A percentile compares a stretch with the other conserved stretches of the same genome.
These are phyloP conservation scores for Willowsia nigromaculata DNA, from an alignment of 2,888 invertebrate species.

Conservation along the genomic window DNA sequence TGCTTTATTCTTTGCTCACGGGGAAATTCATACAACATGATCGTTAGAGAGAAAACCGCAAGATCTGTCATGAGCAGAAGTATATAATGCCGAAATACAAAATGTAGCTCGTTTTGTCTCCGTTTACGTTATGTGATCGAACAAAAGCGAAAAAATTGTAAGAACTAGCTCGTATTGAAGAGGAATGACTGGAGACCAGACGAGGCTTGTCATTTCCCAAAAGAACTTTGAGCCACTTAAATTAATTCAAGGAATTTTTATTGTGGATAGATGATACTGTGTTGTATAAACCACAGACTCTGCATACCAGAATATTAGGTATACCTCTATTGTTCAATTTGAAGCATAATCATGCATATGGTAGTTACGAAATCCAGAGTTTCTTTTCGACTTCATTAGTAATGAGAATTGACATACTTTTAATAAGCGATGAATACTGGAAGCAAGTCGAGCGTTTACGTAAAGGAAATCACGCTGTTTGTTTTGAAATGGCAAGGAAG, in stretches of 20 bases:
- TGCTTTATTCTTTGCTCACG: background rate
- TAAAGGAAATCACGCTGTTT: no score
- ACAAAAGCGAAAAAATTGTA: background rate
- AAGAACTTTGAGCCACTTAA: background rate
- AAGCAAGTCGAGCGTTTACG: no score
- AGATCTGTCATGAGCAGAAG: constrained; percentile 16
- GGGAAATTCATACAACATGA: background rate
- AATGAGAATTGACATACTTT: no score
- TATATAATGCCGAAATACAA: background rate
- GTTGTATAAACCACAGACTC: no score
- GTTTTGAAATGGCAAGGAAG: no score
- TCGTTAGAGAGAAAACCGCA: background rate
- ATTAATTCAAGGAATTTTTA: background rate
- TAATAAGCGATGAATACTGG: no score
- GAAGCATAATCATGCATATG: no score
- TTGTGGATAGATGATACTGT: background rate
- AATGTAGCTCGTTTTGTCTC: background rate
- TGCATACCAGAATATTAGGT: no score
- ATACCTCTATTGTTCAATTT: no score
- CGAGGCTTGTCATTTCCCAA: background rate
- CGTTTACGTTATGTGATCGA: background rate
- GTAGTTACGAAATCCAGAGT: no score
- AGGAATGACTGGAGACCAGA: background rate
- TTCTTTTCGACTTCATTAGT: no score
- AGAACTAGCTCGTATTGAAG: background rate